Conservation (phyloP, 92 coral and sea anemone genomes). For the Palythoa grandis region DNA sequence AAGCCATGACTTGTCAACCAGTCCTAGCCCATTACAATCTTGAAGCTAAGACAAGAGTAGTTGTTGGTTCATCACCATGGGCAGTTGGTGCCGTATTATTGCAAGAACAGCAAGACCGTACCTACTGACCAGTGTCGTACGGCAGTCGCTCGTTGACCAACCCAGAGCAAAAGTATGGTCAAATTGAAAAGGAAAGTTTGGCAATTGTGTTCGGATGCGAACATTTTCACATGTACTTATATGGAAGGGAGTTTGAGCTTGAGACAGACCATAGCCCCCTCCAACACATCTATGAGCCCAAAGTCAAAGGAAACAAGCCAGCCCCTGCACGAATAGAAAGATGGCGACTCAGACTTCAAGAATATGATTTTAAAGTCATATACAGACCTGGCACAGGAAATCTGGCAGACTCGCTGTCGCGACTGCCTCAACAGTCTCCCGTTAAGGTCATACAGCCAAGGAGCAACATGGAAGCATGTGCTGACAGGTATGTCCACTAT, state of each 20-base stretch:
- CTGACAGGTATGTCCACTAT: constrained; percentile 51
- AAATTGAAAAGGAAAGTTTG: too few species aligned
- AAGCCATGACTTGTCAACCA: too few species aligned
- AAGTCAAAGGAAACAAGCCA: constrained; percentile 41
- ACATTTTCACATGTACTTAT: constrained; percentile 56
- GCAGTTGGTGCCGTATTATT: too few species aligned
- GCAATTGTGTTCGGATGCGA: constrained; percentile 54
- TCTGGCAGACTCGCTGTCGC: constrained; percentile 54
- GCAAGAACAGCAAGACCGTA: too few species aligned
- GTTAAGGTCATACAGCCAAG: background rate
- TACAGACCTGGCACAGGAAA: constrained; percentile 55
- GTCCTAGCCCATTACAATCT: too few species aligned
- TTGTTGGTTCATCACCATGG: too few species aligned
- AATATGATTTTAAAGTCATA: constrained; percentile 58
- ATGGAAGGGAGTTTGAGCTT: constrained; percentile 50
- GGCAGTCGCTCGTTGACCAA: too few species aligned
- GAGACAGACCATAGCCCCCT: constrained; percentile 63
- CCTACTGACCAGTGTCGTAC: too few species aligned
- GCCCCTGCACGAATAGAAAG: constrained; percentile 51
- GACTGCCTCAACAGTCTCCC: constrained; percentile 26
- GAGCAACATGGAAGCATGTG: constrained; percentile 67
- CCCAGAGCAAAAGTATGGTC: too few species aligned
- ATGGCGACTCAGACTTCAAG: constrained; percentile 58
- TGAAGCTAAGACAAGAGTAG: too few species aligned
- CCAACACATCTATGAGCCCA: constrained; percentile 55